Base-by-base conservation (phyloP, 2,113 vertebrate genomes). In the Trichomycterus rosablanca region DNA sequence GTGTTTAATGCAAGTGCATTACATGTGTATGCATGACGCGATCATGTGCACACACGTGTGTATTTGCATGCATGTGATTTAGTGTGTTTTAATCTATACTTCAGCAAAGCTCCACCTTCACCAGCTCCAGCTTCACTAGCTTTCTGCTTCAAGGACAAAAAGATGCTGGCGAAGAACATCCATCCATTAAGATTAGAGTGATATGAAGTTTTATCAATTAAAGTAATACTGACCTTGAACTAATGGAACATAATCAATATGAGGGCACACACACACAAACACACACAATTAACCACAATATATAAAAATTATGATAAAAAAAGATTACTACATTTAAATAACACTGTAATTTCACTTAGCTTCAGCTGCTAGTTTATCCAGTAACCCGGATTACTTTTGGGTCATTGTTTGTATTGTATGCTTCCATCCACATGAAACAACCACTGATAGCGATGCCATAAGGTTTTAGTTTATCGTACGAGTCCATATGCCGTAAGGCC, bases 61-160 rank as follows among this genome's bases (percentile, higher is more conserved):
- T 52, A 7, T 49, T 7, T 50, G 45, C 51, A 48, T 44, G 30
- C n/a, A 48, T 35, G 18, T 56, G 52, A 24, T 50, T 46, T 18
- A 35, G 44, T 50, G 53, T 57, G 45, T 49, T 37, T 53, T 53
- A 49, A 24, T 70, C 55, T 73, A 65, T 61, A 73, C 66, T 22
- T 66, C 71, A 63, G 44, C 62, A 68, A 44, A 40, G 66, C 51
- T 56, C 66, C 71, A 62, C 52, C 66, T 56, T 65, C 71, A 61
- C 68, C 69, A 66, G 48, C 54, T 16, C 66, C 61, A 23, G n/a
- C 57, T 20, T 45, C 40, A 56, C 71, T 48, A 59, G 61, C 48
- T 59, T 65, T 49, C 66, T 39, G 61, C 57, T 39, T 26, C 60
- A 59, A 49, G 43, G 64, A 67, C 37, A 20, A 37, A 57, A 30